Conservation (phyloP, 2,888 invertebrate species). For the Lasioglossum leucozonium region DNA sequence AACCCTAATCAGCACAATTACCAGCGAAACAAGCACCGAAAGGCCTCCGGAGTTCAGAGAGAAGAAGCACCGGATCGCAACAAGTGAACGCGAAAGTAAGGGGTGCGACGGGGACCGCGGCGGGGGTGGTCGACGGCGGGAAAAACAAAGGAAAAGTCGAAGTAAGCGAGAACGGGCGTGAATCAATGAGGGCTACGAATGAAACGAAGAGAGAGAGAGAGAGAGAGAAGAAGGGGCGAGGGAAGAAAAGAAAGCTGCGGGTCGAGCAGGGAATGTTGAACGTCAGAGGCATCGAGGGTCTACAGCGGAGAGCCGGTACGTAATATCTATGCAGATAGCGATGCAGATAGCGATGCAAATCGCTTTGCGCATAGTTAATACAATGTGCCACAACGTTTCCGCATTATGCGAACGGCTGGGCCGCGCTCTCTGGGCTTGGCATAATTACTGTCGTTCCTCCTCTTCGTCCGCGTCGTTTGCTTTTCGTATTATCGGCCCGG, state of each 20-base stretch:
- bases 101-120: neutral
- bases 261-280: slow-evolving; percentile 9
- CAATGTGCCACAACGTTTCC: slow-evolving; percentile 70
- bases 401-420: slow-evolving; percentile 70
- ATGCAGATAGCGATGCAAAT: slow-evolving; percentile 65
- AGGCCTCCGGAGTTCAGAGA: neutral
- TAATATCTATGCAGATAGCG: slow-evolving; percentile 71
- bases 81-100: neutral
- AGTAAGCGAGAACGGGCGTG: neutral
- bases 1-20: neutral
- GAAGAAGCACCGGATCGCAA: neutral
- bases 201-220: neutral
- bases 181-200: neutral
- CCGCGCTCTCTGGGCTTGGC: slow-evolving; percentile 63
- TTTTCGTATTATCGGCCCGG: slow-evolving; percentile 4
- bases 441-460: slow-evolving; percentile 61
- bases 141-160: neutral
- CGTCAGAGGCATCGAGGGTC: slow-evolving; percentile 50
- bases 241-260: neutral
- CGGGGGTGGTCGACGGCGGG: neutral
- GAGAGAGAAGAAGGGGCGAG: neutral
- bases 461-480: slow-evolving; percentile 30
- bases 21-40: neutral
- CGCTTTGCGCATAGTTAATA: slow-evolving; percentile 71
- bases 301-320: slow-evolving; percentile 35